phyloP scores from a whole-genome alignment of 1,140 invertebrate species.

The Elysia chlorotica region DNA sequence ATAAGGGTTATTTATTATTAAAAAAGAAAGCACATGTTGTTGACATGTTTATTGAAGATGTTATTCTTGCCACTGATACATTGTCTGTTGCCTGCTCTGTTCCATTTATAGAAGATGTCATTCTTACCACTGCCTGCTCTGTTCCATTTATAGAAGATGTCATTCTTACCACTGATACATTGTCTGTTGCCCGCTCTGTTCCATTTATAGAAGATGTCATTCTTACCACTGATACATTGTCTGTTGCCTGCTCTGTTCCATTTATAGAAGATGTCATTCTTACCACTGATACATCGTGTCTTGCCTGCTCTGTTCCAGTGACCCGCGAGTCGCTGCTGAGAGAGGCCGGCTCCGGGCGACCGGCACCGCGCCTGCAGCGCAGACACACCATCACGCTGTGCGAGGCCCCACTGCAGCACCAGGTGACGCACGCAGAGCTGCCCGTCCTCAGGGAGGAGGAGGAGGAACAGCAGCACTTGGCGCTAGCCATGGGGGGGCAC shows the following conservation, averaged over 20 bases:
- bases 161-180: neutral
- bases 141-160: slow-evolving; percentile 12
- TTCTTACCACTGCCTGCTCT: neutral
- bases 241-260: no score
- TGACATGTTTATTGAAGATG: no score
- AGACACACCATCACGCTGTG: slow-evolving; percentile 61
- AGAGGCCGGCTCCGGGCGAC: slow-evolving; percentile 12
- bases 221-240: neutral
- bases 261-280: neutral
- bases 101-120: slow-evolving; percentile 6
- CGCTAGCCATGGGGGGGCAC: slow-evolving; percentile 11
- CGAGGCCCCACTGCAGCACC: slow-evolving; percentile 47
- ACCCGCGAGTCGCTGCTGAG: slow-evolving; percentile 21
- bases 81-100: no score
- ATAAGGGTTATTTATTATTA: no score
- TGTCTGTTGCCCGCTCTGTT: no score
- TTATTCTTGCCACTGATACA: neutral
- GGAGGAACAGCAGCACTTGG: slow-evolving; percentile 16
- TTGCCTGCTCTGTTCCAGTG: no score
- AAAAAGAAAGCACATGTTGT: no score
- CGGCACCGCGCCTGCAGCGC: slow-evolving; percentile 41
- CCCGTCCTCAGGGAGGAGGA: slow-evolving; percentile 30
- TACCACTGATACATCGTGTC: neutral
- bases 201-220: slow-evolving; percentile 3
- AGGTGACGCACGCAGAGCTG: slow-evolving; percentile 28